Evolutionary conservation across 2,888 invertebrate genomes (phyloP).

Genomic region (Oasisia sp.): DNA sequence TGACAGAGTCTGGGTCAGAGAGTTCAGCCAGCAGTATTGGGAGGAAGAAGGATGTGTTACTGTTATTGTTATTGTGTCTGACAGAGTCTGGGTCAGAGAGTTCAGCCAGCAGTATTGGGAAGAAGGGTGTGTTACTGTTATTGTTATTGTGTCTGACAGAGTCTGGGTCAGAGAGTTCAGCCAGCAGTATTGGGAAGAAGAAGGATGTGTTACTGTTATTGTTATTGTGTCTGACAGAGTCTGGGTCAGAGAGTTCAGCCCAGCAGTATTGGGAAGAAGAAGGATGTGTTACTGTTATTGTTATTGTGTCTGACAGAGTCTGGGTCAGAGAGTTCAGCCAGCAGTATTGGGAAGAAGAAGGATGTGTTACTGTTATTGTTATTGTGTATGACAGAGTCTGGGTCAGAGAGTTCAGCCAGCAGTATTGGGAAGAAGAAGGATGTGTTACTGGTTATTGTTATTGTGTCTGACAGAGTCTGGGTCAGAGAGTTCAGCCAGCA

Average conservation of each 20-base stretch:
- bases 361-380: too few species aligned
- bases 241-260: slow-evolving; percentile 27
- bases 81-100: slow-evolving; percentile 28
- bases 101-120: slow-evolving; percentile 25
- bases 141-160: slow-evolving; percentile 20
- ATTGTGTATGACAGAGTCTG: slow-evolving; percentile 22
- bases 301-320: slow-evolving; percentile 22
- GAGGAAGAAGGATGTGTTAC: slow-evolving; percentile 28
- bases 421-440: slow-evolving; percentile 28
- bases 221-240: slow-evolving; percentile 21
- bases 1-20: slow-evolving; percentile 26
- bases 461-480: slow-evolving; percentile 21
- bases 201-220: too few species aligned
- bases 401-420: slow-evolving; percentile 25
- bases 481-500: slow-evolving; percentile 26
- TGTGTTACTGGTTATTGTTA: too few species aligned
- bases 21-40: slow-evolving; percentile 24
- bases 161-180: slow-evolving; percentile 26
- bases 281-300: too few species aligned
- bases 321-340: slow-evolving; percentile 25
- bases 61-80: neutral
- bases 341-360: slow-evolving; percentile 26
- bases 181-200: slow-evolving; percentile 26
- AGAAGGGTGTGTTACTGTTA: too few species aligned
- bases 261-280: slow-evolving; percentile 26